phyloP scores from a whole-genome alignment of 2,113 vertebrate genomes.

The Trachemys scripta region DNA sequence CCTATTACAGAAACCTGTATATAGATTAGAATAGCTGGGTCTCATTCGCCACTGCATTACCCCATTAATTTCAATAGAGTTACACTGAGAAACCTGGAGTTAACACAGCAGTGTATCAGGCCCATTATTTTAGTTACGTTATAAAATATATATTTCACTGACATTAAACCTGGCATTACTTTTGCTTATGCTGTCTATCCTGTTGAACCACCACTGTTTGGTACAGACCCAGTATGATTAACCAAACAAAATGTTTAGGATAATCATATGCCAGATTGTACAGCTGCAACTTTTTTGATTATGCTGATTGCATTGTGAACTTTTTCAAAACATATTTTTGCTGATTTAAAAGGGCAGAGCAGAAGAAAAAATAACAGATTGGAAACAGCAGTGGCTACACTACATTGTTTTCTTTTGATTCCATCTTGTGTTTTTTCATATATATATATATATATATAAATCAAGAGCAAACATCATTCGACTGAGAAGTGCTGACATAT shows the following conservation, averaged over 20 bases:
- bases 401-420: conserved; percentile 35
- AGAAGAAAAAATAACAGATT: conserved; percentile 30
- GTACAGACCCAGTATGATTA: not conserved
- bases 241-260: not conserved
- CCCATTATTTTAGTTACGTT: not conserved
- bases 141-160: not conserved
- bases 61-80: not conserved
- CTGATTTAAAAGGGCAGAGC: too few species aligned
- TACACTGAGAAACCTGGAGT: not conserved
- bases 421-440: conserved; percentile 56
- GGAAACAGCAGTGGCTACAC: conserved; percentile 7
- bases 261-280: not conserved
- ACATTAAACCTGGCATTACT: not conserved
- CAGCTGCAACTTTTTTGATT: not conserved
- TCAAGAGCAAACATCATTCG: conserved; percentile 31
- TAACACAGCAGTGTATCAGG: not conserved
- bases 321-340: not conserved
- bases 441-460: not conserved
- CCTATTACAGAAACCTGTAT: not conserved
- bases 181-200: not conserved
- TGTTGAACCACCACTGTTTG: not conserved
- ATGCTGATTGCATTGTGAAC: not conserved
- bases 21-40: conserved; percentile 2
- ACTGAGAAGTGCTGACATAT: conserved; percentile 58
- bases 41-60: conserved; percentile 3